Evolutionary conservation across 2,888 invertebrate species (phyloP), one percentile per base, ranked within the genome.

Genomic region (Ectropis crepuscularia): DNA sequence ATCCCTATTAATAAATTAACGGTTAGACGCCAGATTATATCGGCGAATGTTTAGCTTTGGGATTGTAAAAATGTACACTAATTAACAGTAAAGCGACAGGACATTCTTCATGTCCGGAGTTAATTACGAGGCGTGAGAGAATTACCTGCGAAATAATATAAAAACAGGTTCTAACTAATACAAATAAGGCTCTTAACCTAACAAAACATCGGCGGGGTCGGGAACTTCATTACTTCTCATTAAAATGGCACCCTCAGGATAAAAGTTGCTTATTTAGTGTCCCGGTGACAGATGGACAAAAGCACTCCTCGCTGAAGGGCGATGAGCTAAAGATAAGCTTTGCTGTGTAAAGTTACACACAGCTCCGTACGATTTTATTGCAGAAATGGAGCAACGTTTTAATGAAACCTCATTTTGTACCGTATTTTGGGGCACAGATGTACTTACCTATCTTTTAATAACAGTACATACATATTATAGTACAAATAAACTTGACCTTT

Each of bases 201-300:
- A 87, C 85, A 88, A 88, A 90, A 89, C 86, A 87, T 80, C 73
- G 75, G 78, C 79, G 78, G 79, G 87, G 87, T 80, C 80, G 83
- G 81, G 72, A 80, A 87, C 87, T 88, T 90, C 90, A 92, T 92
- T 90, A 89, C 77, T 91, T 86, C 85, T 90, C 88, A 90, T 92
- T 92, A 90, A 87, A 89, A 87, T 80, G 83, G 81, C 85, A 77
- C 86, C 85, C 81, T 78, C 80, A 80, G 85, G 83, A 86, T 86
- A 83, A 85, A 88, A 88, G 85, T 88, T 88, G 85, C 85, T 90
- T 89, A 86, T 89, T 87, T 86, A 87, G 88, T 85, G 80, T 71
- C 78, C 77, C 75, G 75, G 86, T 88, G 89, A 90, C 89, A 87
- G 86, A 89, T 86, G 85, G 80, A 87, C 85, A 83, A 86, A 86